phyloP scores from a whole-genome alignment of 2,888 invertebrate species.

The Ptychoptera albimana region DNA sequence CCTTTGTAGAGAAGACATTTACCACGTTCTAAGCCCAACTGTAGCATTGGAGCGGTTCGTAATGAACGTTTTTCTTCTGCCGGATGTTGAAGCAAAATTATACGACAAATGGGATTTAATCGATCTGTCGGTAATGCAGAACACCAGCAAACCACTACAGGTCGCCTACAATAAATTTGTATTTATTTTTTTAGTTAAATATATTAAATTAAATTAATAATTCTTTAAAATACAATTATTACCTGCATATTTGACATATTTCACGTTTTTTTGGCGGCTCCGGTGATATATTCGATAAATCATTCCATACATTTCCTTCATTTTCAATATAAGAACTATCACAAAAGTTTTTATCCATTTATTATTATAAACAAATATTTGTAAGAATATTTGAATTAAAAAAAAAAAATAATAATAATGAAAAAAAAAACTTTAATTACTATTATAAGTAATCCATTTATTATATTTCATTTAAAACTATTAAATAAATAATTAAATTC shows the following conservation, averaged over 20 bases:
- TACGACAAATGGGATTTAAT: constrained; percentile 47
- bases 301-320: constrained; percentile 44
- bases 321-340: constrained; percentile 10
- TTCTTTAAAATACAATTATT: constrained; percentile 25
- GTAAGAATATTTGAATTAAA: too few relatives aligned
- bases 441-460: too few relatives aligned
- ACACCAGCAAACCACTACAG: constrained; percentile 82
- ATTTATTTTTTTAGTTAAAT: not conserved
- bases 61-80: constrained; percentile 82
- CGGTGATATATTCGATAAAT: constrained; percentile 54
- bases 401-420: too few relatives aligned
- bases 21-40: constrained; percentile 51
- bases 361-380: too few relatives aligned
- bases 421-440: too few relatives aligned
- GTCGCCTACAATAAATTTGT: constrained; percentile 44
- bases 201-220: constrained; percentile 2
- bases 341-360: too few relatives aligned
- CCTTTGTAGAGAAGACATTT: constrained; percentile 56
- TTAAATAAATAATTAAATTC: too few relatives aligned
- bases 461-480: too few relatives aligned
- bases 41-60: constrained; percentile 79
- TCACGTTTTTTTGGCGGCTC: constrained; percentile 58
- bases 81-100: constrained; percentile 81
- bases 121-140: constrained; percentile 56
- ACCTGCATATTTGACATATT: constrained; percentile 60